These are phyloP conservation scores for Plecturocebus donacophilus DNA, from an alignment of 2,113 vertebrate genomes.

Conservation along the genomic window DNA sequence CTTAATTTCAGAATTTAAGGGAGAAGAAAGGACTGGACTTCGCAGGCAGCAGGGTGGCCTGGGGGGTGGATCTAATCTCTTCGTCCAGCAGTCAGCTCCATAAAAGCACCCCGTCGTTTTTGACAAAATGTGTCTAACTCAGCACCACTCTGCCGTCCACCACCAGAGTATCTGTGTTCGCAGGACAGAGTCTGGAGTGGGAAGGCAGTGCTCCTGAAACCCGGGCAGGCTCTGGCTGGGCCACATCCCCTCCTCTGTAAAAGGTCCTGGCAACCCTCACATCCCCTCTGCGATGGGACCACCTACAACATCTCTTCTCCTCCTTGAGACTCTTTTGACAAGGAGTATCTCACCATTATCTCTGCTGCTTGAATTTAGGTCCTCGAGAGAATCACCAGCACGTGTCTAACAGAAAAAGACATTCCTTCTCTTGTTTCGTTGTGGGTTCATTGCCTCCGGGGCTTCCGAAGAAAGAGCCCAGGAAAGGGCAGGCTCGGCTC, in stretches of 20 bases:
- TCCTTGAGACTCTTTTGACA: accelerated
- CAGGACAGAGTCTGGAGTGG: background rate
- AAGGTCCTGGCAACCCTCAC: accelerated
- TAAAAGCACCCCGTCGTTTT: accelerated
- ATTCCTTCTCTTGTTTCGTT: background rate
- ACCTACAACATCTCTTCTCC: background rate
- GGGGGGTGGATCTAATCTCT: background rate
- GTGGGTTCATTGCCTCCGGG: accelerated
- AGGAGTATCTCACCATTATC: accelerated
- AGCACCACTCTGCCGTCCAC: background rate
- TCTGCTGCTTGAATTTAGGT: accelerated
- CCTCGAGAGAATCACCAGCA: accelerated
- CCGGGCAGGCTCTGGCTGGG: background rate
- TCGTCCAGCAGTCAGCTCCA: too few relatives aligned
- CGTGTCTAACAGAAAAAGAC: accelerated
- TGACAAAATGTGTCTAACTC: background rate
- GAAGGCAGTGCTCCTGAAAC: accelerated
- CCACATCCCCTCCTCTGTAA: accelerated
- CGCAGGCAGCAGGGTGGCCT: accelerated
- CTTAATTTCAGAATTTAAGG: background rate
- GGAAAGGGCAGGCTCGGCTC: accelerated
- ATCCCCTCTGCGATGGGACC: accelerated
- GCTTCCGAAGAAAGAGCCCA: accelerated
- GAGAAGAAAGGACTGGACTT: background rate
- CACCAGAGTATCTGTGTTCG: accelerated